These are phyloP conservation scores for Alca torda DNA, from an alignment of 2,797 vertebrate genomes.

Conservation along the genomic window DNA sequence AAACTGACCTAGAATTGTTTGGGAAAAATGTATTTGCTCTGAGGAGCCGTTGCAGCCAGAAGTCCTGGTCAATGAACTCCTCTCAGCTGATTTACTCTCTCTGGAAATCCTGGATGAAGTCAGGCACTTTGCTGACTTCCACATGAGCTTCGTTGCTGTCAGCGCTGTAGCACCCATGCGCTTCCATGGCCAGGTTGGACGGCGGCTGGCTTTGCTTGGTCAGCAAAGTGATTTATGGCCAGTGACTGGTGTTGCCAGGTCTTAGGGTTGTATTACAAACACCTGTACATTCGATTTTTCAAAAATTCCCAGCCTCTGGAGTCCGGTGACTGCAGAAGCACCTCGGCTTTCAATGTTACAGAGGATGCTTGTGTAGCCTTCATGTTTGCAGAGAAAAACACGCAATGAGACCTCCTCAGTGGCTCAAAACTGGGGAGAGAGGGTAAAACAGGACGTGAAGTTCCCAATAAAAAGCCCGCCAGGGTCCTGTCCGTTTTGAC, in stretches of 20 bases:
- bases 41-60: neutral
- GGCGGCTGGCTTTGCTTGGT: neutral
- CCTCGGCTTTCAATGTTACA: neutral
- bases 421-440: neutral
- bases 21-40: neutral
- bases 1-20: neutral
- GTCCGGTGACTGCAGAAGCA: neutral
- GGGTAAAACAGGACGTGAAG: neutral
- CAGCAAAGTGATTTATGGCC: neutral
- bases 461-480: neutral
- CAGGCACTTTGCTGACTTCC: neutral
- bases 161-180: neutral
- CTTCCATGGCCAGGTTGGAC: neutral
- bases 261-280: neutral
- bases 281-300: neutral
- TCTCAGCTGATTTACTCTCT: neutral
- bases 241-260: neutral
- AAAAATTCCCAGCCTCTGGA: neutral
- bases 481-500: neutral
- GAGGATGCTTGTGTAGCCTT: neutral
- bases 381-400: neutral
- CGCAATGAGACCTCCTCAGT: neutral
- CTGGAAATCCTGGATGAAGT: slow-evolving; percentile 15
- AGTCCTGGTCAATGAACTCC: neutral
- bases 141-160: neutral